Evolutionary conservation across 2,888 invertebrate species (phyloP).

Genomic region (Machimus rusticus): DNA sequence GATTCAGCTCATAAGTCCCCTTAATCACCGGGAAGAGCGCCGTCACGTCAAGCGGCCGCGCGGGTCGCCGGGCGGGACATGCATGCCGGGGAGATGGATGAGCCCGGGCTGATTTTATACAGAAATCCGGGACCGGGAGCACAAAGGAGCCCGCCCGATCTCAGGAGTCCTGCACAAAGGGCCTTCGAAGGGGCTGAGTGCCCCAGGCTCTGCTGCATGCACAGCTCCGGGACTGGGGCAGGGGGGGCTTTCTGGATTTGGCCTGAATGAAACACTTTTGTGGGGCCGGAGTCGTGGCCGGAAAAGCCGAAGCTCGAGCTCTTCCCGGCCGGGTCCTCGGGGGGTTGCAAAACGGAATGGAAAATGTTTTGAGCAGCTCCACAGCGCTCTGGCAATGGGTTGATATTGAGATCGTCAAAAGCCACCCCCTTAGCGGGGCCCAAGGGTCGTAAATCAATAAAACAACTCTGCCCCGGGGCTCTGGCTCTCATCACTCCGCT

Average conservation of each 20-base stretch:
- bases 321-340: neutral
- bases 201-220: neutral
- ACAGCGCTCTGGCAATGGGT: constrained; percentile 5
- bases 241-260: neutral
- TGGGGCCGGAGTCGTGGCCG: neutral
- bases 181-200: constrained; percentile 17
- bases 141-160: constrained; percentile 16
- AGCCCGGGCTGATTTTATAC: constrained; percentile 29
- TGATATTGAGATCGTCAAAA: constrained; percentile 40
- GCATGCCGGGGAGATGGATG: constrained; percentile 28
- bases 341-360: constrained; percentile 7
- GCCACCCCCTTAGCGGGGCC: neutral
- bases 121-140: neutral
- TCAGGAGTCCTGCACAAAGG: constrained; percentile 34
- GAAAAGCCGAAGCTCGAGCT: neutral
- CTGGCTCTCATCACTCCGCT: constrained; percentile 19
- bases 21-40: constrained; percentile 42
- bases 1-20: constrained; percentile 45
- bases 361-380: constrained; percentile 15
- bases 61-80: neutral
- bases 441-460: constrained; percentile 41
- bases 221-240: neutral
- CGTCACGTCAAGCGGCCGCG: constrained; percentile 13
- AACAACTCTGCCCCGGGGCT: neutral
- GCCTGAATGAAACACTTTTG: constrained; percentile 4